Percentiles rank a stretch among this genome's conserved stretches.
These are phyloP conservation scores for Oceanites oceanicus DNA, from an alignment of 2,113 vertebrate genomes.

Conservation along the genomic window DNA sequence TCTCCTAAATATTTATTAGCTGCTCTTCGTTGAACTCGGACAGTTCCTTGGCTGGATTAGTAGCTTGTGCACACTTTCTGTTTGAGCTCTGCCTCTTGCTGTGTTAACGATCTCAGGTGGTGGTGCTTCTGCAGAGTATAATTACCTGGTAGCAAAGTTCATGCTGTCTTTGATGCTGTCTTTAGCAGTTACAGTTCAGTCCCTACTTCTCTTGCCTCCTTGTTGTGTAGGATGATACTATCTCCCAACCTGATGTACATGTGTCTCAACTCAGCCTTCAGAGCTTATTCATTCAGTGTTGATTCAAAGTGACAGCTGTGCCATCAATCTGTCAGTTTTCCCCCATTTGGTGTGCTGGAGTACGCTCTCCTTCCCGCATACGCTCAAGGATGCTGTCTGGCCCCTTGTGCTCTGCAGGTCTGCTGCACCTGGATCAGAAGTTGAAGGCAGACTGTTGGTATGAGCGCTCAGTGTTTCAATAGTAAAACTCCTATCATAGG, in stretches of 20 bases:
- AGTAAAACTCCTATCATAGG: background rate
- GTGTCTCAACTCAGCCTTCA: background rate
- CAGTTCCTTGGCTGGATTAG: background rate
- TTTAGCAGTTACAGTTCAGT: background rate
- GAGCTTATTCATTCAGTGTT: background rate
- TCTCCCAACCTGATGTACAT: background rate
- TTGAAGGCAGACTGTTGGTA: background rate
- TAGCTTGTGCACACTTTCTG: background rate
- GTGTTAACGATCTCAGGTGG: background rate
- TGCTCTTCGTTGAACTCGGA: background rate
- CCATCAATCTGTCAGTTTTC: background rate
- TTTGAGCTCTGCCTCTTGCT: background rate
- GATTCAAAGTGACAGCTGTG: conserved; percentile 13
- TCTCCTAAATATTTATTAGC: background rate
- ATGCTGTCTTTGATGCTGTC: background rate
- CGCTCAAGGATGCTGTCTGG: background rate
- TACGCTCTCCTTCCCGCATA: background rate
- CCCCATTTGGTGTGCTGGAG: background rate
- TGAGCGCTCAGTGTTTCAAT: accelerated
- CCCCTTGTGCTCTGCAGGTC: background rate
- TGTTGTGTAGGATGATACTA: background rate
- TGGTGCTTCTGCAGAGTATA: background rate
- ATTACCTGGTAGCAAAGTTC: background rate
- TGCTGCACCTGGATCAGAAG: background rate
- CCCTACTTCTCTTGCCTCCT: background rate